A percentile compares a stretch with the other conserved stretches of the same genome.
Conservation (phyloP, 2,113 vertebrate genomes). For the Amblyopsis rosae region DNA sequence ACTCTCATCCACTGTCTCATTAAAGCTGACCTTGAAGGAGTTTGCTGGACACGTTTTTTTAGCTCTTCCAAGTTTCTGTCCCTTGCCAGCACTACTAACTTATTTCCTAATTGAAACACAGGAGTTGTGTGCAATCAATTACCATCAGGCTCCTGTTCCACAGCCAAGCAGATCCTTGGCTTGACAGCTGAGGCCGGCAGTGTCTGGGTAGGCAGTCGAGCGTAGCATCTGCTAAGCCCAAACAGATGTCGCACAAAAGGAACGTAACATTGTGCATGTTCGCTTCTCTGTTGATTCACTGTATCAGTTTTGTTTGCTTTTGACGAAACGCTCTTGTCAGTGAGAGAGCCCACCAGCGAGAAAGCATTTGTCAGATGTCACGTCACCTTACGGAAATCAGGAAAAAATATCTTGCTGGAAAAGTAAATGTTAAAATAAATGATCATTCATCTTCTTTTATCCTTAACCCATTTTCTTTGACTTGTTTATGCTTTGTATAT, state of each 20-base stretch:
- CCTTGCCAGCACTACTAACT: slow-evolving; percentile 47
- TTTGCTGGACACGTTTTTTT: slow-evolving; percentile 43
- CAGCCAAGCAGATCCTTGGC: slow-evolving; percentile 54
- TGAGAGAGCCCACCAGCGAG: slow-evolving; percentile 1
- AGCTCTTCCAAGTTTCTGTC: slow-evolving; percentile 29
- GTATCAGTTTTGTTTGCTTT: slow-evolving; percentile 28
- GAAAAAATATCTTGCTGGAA: too few species aligned
- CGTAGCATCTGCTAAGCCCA: slow-evolving; percentile 43
- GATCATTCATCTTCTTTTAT: background rate
- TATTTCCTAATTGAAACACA: slow-evolving; percentile 54
- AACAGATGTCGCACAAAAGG: slow-evolving; percentile 51
- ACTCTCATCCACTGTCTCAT: slow-evolving; percentile 1
- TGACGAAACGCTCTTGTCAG: slow-evolving; percentile 16
- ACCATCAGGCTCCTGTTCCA: slow-evolving; percentile 53
- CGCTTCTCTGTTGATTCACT: slow-evolving; percentile 44
- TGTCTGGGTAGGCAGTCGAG: slow-evolving; percentile 31
- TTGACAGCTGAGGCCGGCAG: slow-evolving; percentile 42
- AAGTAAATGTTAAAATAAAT: too few species aligned
- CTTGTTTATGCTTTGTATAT: slow-evolving; percentile 18
- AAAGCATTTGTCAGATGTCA: slow-evolving; percentile 36
- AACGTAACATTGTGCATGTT: slow-evolving; percentile 19
- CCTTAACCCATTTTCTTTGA: background rate
- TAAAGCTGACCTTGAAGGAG: slow-evolving; percentile 63
- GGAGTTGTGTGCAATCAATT: slow-evolving; percentile 57
- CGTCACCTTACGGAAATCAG: background rate